Conservation (phyloP, 2,797 vertebrate genomes). For the Cynodonichthys magdalenae region DNA sequence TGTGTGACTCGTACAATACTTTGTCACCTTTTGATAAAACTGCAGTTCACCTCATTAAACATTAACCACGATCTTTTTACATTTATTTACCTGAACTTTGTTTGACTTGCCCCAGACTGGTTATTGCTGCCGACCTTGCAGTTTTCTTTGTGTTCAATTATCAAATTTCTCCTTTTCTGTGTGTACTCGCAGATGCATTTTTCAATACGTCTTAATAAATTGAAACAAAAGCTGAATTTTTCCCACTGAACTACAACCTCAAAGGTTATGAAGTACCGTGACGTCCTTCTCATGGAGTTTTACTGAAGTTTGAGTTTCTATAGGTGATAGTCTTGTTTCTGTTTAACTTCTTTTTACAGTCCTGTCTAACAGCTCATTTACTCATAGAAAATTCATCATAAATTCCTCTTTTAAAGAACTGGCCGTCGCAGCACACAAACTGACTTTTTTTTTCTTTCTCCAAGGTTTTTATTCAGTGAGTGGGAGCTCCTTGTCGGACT, state of each 20-base stretch:
- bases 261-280: conserved; percentile 4
- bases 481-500: conserved; percentile 87
- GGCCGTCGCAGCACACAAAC: no score
- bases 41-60: conserved; percentile 51
- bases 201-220: background rate
- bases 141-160: conserved; percentile 27
- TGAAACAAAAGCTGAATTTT: background rate
- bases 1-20: conserved; percentile 17
- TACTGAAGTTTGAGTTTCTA: conserved; percentile 37
- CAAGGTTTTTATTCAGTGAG: conserved; percentile 86
- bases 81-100: conserved; percentile 61
- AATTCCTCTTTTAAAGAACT: background rate
- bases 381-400: background rate
- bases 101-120: conserved; percentile 50
- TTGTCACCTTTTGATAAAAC: conserved; percentile 18
- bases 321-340: conserved; percentile 16
- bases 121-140: conserved; percentile 21
- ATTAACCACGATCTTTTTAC: conserved; percentile 67
- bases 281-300: conserved; percentile 30
- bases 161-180: conserved; percentile 4
- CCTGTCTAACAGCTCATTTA: background rate
- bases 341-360: conserved; percentile 17
- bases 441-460: conserved; percentile 19
- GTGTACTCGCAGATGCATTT: background rate
- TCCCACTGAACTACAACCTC: background rate